Conservation (phyloP, 2,888 invertebrate species). For the Hemistola chrysoprasaria region DNA sequence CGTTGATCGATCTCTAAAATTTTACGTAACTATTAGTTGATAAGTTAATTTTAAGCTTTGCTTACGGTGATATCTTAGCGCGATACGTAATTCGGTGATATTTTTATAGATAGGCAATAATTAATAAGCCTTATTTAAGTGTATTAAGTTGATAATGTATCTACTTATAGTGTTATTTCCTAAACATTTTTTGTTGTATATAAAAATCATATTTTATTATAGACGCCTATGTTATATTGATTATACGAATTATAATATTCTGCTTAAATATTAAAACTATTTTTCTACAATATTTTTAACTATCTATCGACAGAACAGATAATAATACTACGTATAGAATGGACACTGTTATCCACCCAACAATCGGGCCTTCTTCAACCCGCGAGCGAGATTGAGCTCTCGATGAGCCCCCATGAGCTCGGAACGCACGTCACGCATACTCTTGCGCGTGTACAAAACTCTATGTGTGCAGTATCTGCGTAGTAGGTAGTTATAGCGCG, state of each 20-base stretch:
- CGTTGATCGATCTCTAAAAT: slow-evolving; percentile 74
- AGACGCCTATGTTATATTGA: slow-evolving; percentile 57
- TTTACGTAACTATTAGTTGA: slow-evolving; percentile 14
- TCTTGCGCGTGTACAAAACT: too few relatives aligned
- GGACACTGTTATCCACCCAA: too few relatives aligned
- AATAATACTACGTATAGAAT: too few relatives aligned
- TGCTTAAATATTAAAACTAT: slow-evolving; percentile 43
- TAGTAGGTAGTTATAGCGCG: too few relatives aligned
- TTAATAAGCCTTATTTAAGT: slow-evolving; percentile 61
- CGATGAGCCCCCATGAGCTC: too few relatives aligned
- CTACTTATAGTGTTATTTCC: slow-evolving; percentile 55
- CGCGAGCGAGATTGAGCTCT: too few relatives aligned
- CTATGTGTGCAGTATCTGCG: too few relatives aligned
- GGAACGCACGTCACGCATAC: too few relatives aligned
- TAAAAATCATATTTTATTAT: slow-evolving; percentile 55
- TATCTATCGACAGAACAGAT: too few relatives aligned
- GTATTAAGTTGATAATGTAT: slow-evolving; percentile 35
- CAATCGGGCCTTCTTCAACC: too few relatives aligned
- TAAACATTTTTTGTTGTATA: slow-evolving; percentile 61
- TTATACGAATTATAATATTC: too few relatives aligned
- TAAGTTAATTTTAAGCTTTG: slow-evolving; percentile 51
- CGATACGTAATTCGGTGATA: slow-evolving; percentile 80
- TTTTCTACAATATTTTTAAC: slow-evolving; percentile 2
- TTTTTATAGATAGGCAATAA: slow-evolving; percentile 54
- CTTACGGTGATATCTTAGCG: slow-evolving; percentile 68